A percentile compares a stretch with the other conserved stretches of the same genome.
Evolutionary conservation across 2,797 vertebrate species (phyloP).

Genomic region (Melanogrammus aeglefinus): DNA sequence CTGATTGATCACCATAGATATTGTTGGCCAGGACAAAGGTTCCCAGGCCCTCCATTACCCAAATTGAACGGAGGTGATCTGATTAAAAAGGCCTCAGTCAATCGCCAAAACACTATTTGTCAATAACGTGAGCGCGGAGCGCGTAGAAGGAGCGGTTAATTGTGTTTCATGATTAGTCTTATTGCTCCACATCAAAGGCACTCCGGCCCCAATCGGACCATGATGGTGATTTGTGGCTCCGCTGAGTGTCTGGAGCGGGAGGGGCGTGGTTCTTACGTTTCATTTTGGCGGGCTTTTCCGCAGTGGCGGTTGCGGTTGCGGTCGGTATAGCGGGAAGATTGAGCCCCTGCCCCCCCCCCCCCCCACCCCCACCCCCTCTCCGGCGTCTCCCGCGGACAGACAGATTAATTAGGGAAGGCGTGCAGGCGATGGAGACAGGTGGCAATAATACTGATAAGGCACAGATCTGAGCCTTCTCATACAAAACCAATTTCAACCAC

Average conservation of each 20-base stretch:
- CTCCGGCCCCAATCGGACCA: slow-evolving; percentile 36
- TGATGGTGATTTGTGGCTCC: slow-evolving; percentile 44
- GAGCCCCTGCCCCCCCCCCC: neutral
- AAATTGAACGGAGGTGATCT: slow-evolving; percentile 74
- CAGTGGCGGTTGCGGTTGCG: neutral
- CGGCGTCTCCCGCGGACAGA: slow-evolving; percentile 55
- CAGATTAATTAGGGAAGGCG: slow-evolving; percentile 77
- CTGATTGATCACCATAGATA: slow-evolving; percentile 82
- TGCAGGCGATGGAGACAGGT: slow-evolving; percentile 78
- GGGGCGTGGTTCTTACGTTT: neutral
- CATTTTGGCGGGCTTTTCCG: neutral
- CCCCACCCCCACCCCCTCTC: slow-evolving; percentile 28
- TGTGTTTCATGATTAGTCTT: slow-evolving; percentile 48
- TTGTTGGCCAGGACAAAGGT: slow-evolving; percentile 75
- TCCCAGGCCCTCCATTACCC: slow-evolving; percentile 81
- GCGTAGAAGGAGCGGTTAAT: slow-evolving; percentile 52
- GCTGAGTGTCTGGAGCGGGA: slow-evolving; percentile 33
- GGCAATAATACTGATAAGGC: slow-evolving; percentile 78
- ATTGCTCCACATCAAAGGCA: slow-evolving; percentile 30
- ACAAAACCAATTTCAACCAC: slow-evolving; percentile 76
- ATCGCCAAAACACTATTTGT: slow-evolving; percentile 40
- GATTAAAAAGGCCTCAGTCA: slow-evolving; percentile 59
- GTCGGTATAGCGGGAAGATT: neutral
- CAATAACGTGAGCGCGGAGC: slow-evolving; percentile 58
- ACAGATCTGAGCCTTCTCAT: slow-evolving; percentile 75